phyloP scores from a whole-genome alignment of 2,888 invertebrate genomes.

The Tipula helvola region DNA sequence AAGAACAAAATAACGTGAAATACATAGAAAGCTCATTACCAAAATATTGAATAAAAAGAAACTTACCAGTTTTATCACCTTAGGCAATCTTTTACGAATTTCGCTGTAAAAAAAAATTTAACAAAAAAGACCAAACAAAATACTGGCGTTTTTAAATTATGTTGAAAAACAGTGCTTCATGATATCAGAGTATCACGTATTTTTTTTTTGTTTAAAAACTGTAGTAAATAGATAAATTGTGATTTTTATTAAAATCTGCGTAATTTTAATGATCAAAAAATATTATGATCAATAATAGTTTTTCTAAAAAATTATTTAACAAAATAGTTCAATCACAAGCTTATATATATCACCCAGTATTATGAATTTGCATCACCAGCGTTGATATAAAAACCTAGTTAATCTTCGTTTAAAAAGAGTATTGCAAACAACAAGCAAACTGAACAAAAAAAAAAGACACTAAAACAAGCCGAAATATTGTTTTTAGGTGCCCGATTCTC shows the following conservation, averaged over 20 bases:
- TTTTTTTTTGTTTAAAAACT: neutral
- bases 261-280: neutral
- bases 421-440: neutral
- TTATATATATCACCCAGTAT: neutral
- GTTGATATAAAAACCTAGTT: neutral
- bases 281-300: neutral
- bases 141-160: neutral
- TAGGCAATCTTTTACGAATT: conserved; percentile 78
- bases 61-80: conserved; percentile 76
- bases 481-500: neutral
- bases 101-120: conserved; percentile 49
- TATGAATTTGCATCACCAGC: neutral
- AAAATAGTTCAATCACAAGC: neutral
- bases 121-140: conserved; percentile 6
- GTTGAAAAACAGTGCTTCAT: neutral
- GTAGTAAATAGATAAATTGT: neutral
- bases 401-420: neutral
- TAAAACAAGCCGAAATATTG: neutral
- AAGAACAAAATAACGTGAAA: neutral
- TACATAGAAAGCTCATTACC: neutral
- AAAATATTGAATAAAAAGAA: neutral
- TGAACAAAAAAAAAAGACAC: neutral
- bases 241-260: neutral
- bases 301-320: neutral
- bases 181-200: neutral